phyloP scores from a whole-genome alignment of 2,888 invertebrate genomes.

The Patella depressa region DNA sequence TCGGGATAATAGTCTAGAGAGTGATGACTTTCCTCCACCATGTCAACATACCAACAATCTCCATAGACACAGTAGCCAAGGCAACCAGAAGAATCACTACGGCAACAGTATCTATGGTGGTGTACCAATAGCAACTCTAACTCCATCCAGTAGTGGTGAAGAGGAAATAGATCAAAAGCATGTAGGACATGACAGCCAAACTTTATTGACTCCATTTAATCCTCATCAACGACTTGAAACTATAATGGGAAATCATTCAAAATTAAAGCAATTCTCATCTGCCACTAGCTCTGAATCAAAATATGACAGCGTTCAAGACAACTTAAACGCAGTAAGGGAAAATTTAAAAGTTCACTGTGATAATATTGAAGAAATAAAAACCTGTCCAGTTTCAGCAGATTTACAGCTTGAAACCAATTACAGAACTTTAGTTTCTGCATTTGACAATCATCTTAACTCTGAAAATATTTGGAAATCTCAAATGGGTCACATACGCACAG shows the following conservation, averaged over 20 bases:
- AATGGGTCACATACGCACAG: too few species aligned
- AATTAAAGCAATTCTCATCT: too few species aligned
- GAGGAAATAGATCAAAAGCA: not conserved
- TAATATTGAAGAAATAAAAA: not conserved
- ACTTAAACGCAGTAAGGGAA: not conserved
- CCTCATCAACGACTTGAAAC: too few species aligned
- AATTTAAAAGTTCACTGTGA: not conserved
- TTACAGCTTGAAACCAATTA: not conserved
- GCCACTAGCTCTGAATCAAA: not conserved
- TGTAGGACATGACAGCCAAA: too few species aligned
- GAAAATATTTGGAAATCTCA: not conserved
- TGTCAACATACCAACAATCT: conserved; percentile 24
- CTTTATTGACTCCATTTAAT: too few species aligned
- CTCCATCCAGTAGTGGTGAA: not conserved
- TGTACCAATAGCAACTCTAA: not conserved
- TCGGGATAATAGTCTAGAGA: conserved; percentile 58
- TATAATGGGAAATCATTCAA: too few species aligned
- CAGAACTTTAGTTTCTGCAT: too few species aligned
- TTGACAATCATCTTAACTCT: not conserved
- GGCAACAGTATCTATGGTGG: too few species aligned
- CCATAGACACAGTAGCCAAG: not conserved
- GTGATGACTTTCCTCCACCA: conserved; percentile 47
- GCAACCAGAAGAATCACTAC: too few species aligned
- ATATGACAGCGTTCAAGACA: not conserved
- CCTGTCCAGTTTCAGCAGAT: not conserved